Conservation (phyloP, 2,113 vertebrate species). For the Dryoscopus gambensis region DNA sequence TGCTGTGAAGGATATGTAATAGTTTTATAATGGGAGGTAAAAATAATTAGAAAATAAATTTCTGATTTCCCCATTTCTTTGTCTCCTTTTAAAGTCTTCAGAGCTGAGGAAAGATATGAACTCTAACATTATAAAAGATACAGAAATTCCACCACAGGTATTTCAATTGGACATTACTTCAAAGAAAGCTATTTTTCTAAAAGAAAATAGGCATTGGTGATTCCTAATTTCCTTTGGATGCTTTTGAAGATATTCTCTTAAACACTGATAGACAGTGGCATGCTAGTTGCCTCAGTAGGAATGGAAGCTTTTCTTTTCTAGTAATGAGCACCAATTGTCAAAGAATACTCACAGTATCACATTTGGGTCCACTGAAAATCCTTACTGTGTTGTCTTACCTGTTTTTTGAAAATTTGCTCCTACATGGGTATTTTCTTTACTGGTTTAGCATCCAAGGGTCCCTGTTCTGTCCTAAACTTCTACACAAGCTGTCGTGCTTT, state of each 20-base stretch:
- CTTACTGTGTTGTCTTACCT: neutral
- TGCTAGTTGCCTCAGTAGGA: neutral
- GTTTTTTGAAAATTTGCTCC: neutral
- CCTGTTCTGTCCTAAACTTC: neutral
- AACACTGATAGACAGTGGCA: neutral
- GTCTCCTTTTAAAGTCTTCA: neutral
- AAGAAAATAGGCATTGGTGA: neutral
- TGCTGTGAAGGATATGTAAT: neutral
- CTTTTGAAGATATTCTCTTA: neutral
- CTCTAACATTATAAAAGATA: neutral
- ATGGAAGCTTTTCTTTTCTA: neutral
- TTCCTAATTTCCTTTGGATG: neutral
- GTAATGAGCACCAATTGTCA: neutral
- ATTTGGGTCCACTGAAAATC: neutral
- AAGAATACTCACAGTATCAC: neutral
- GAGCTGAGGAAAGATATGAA: neutral
- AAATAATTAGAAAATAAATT: neutral
- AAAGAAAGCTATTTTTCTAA: neutral
- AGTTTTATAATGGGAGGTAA: neutral
- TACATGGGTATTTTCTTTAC: neutral
- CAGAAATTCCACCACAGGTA: neutral
- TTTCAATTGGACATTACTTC: neutral
- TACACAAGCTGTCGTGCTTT: fast-evolving
- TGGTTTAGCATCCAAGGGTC: neutral
- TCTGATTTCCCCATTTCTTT: neutral